Evolutionary conservation across 1,140 invertebrate genomes (phyloP).

Genomic region (Capitella teleta): DNA sequence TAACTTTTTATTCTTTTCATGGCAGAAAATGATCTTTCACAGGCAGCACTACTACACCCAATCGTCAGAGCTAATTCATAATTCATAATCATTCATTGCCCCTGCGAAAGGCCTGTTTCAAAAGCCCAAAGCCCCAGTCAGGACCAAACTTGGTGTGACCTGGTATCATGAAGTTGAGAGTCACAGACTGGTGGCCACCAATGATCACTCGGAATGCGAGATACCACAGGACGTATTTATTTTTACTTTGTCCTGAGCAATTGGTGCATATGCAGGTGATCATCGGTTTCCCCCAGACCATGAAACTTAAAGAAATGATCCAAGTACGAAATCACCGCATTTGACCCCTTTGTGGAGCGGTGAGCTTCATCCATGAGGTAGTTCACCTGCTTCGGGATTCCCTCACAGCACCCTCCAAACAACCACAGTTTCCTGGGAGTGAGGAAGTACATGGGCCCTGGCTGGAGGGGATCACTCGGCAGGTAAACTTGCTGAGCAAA

Average conservation of each 20-base stretch:
- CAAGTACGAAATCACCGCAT: conserved; percentile 17
- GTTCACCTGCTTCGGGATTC: conserved; percentile 16
- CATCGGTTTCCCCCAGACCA: conserved; percentile 13
- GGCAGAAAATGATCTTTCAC: no score
- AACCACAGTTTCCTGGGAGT: conserved; percentile 5
- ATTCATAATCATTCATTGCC: no score
- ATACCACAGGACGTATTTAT: conserved; percentile 21
- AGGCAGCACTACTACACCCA: no score
- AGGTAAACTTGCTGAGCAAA: conserved; percentile 8
- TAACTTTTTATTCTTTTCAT: no score
- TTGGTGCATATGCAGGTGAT: conserved; percentile 10
- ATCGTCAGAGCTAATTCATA: no score
- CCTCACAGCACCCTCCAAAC: conserved; percentile 20
- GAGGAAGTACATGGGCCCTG: conserved; percentile 4
- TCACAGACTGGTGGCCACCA: conserved; percentile 13
- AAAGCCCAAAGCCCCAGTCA: conserved; percentile 21
- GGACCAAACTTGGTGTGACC: conserved; percentile 17
- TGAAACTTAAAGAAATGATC: conserved; percentile 15
- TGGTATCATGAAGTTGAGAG: conserved; percentile 4
- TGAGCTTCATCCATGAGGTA: conserved; percentile 14
- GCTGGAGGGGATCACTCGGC: conserved; percentile 1
- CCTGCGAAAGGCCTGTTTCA: conserved; percentile 15
- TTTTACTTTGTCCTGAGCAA: conserved; percentile 21
- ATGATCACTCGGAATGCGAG: conserved; percentile 14
- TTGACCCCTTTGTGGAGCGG: conserved; percentile 16